Evolutionary conservation across 2,797 vertebrate genomes (phyloP).

Genomic region (Monodelphis domestica): DNA sequence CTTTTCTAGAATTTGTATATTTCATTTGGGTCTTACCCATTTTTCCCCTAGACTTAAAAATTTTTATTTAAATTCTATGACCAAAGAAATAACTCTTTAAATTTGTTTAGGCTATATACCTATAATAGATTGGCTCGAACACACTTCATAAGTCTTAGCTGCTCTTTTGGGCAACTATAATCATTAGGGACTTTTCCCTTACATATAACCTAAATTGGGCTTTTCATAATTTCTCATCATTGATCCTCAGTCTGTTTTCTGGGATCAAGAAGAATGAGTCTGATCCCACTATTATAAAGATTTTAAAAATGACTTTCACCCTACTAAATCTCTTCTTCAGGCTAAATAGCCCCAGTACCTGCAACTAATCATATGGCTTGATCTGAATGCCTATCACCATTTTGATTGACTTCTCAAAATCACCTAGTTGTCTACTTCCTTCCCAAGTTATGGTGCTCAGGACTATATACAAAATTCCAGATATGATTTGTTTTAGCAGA

Average conservation of each 20-base stretch:
- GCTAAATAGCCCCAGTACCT: neutral
- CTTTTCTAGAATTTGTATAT: neutral
- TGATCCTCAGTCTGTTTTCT: neutral
- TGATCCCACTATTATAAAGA: neutral
- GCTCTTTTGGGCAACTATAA: neutral
- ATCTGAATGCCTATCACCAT: neutral
- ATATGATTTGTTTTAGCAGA: neutral
- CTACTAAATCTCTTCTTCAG: neutral
- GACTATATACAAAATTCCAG: neutral
- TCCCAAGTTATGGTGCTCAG: neutral
- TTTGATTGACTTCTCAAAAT: neutral
- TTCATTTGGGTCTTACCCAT: neutral
- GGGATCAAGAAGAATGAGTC: neutral
- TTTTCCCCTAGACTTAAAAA: neutral
- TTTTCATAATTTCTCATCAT: neutral
- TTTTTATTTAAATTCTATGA: neutral
- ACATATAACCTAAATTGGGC: neutral
- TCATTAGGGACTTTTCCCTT: neutral
- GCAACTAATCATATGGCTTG: neutral
- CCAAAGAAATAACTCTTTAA: neutral
- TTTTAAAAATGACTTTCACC: neutral
- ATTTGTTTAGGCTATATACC: neutral
- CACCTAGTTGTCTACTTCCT: neutral
- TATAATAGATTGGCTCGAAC: neutral
- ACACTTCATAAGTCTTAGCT: neutral